Base-by-base conservation (phyloP, 2,797 vertebrate species). In the Mastacembelus armatus region DNA sequence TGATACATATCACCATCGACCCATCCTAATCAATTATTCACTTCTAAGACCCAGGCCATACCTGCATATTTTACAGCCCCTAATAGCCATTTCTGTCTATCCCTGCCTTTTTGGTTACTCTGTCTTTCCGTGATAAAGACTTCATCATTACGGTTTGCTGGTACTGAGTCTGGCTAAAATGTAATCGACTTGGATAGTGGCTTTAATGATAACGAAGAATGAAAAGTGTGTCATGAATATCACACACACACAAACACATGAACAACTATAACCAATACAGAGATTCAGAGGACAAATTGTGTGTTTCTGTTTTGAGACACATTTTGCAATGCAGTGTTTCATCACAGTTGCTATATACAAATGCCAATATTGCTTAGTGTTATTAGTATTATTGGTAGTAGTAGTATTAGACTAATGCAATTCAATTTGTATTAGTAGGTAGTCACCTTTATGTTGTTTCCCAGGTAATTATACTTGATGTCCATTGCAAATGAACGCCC, bases 11-110 rank as follows among this genome's bases (percentile, higher is more conserved):
- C 56, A 52, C 50, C 33, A 87, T 88, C 4, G 85, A 89, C 49
- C 73, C 14, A 48, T 67, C 62, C 71, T 77, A 47, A 86, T 90
- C 71, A 78, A 65, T 86, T 82, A 86, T 85, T 88, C 59, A 82
- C 19, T 64, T 32, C 18, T 10, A 63, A 66, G 7, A 67, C 74
- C 50, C 38, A 18, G 43, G 14, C 35, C 64, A 67, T 71, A 71
- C 64, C 35, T 74, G 8, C 57, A 78, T 74, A 79, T 85, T 71
- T 72, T 75, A 75, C 30, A 57, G 44, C 18, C 43, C 45, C 27
- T 63, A 63, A 66, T 79, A 29, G 67, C 30, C 44, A 42, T 15
- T 69, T 70, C 26, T 60, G 39, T 81, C 38, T 61, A 16, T 64
- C 42, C 27, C 30, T 50, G 21, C 3, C 3, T 6, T 70, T 65